phyloP scores from a whole-genome alignment of 2,888 invertebrate genomes.

The Drosophila quinaria region DNA sequence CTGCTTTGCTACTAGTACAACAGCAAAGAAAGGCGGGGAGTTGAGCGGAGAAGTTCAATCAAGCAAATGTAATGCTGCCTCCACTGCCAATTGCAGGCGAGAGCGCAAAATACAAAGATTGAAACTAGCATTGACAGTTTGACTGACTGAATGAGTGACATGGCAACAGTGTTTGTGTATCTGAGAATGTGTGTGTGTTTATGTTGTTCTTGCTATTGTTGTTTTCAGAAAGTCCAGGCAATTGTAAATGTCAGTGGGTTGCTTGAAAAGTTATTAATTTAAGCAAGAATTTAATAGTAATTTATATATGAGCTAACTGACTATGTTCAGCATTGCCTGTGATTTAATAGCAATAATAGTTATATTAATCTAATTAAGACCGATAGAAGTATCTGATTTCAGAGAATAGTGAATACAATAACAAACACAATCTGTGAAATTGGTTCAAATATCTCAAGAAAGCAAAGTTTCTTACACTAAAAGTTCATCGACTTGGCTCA shows the following conservation, averaged over 20 bases:
- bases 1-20: background rate
- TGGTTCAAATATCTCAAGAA: too few species aligned
- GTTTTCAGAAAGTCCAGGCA: constrained; percentile 36
- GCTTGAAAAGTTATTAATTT: constrained; percentile 19
- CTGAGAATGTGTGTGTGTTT: constrained; percentile 8
- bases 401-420: too few species aligned
- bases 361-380: too few species aligned
- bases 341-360: too few species aligned
- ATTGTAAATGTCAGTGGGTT: constrained; percentile 51
- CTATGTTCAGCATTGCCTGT: too few species aligned
- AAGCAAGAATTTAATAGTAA: too few species aligned
- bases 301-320: too few species aligned
- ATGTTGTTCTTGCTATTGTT: constrained; percentile 36
- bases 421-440: too few species aligned
- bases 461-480: too few species aligned
- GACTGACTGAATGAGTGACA: constrained; percentile 73
- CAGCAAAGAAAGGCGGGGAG: background rate
- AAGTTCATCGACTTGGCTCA: too few species aligned
- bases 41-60: constrained; percentile 60
- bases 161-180: constrained; percentile 42
- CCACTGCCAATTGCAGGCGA: constrained; percentile 73
- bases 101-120: constrained; percentile 73
- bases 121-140: constrained; percentile 75
- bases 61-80: constrained; percentile 75
- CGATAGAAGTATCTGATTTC: too few species aligned